These are phyloP conservation scores for Catharus ustulatus DNA, from an alignment of 2,797 vertebrate genomes.

Conservation along the genomic window DNA sequence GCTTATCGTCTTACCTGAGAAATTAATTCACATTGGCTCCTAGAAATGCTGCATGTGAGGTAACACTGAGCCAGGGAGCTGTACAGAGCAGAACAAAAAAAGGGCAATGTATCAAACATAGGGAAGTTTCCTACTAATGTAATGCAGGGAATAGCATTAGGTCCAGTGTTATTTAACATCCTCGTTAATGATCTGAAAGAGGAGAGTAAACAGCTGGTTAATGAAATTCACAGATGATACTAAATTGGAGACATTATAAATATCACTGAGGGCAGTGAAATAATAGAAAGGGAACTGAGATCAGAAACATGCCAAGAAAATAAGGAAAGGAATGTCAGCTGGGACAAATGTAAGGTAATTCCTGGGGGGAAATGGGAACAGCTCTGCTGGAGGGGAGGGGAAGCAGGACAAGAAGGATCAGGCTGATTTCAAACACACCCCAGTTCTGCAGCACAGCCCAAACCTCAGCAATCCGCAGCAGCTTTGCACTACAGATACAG, in stretches of 20 bases:
- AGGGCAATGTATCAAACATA: neutral
- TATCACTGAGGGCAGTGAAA: slow-evolving; percentile 66
- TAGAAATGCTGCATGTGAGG: neutral
- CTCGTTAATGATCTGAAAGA: slow-evolving; percentile 78
- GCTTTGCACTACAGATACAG: neutral
- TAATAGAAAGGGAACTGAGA: slow-evolving; percentile 67
- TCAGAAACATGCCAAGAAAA: slow-evolving; percentile 62
- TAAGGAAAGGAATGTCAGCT: slow-evolving; percentile 43
- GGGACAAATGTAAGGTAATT: slow-evolving; percentile 42
- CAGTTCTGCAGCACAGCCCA: neutral
- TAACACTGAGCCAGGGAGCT: neutral
- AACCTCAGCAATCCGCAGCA: neutral
- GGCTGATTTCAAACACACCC: neutral
- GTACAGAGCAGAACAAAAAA: neutral
- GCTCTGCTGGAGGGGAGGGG: neutral
- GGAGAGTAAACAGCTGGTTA: slow-evolving; percentile 77
- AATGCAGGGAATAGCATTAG: slow-evolving; percentile 53
- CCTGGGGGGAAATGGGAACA: neutral
- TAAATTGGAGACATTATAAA: slow-evolving; percentile 73
- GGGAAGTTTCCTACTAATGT: slow-evolving; percentile 54
- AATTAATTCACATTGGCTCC: neutral
- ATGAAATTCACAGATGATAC: slow-evolving; percentile 78
- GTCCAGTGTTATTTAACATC: slow-evolving; percentile 74
- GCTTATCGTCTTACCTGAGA: neutral
- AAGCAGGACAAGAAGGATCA: neutral